These are phyloP conservation scores for Erythrocebus patas DNA, from an alignment of 2,113 vertebrate species.

Conservation along the genomic window DNA sequence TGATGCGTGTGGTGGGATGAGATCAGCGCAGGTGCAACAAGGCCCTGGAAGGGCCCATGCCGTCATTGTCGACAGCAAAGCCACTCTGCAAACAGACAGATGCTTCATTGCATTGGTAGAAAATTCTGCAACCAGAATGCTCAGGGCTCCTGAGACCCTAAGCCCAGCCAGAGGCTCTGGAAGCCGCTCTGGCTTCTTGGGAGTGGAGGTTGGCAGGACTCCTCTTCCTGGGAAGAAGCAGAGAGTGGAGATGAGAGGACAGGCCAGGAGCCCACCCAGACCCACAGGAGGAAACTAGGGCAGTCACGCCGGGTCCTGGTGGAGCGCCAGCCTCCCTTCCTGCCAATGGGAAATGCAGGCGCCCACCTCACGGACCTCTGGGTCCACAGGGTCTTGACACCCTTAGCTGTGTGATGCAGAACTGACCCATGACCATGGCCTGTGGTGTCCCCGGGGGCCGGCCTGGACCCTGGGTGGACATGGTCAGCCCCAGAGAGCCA, in stretches of 20 bases:
- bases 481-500: too few species aligned
- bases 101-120: too few species aligned
- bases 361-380: too few species aligned
- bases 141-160: accelerated
- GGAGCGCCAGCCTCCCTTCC: neutral
- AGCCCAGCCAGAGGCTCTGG: accelerated
- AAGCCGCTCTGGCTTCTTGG: neutral
- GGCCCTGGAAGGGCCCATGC: neutral
- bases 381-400: too few species aligned
- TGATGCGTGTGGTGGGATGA: too few species aligned
- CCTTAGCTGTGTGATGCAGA: too few species aligned
- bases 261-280: neutral
- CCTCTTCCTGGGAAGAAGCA: neutral
- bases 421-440: too few species aligned
- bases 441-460: too few species aligned
- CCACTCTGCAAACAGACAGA: accelerated
- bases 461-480: too few species aligned
- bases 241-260: neutral
- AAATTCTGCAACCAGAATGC: too few species aligned
- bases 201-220: neutral
- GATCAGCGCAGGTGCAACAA: accelerated
- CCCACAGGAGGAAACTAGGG: too few species aligned
- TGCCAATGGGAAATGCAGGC: accelerated
- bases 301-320: accelerated
- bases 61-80: accelerated